A percentile compares a stretch with the other conserved stretches of the same genome.
phyloP scores from a whole-genome alignment of 2,888 invertebrate genomes.

The Reticulitermes lucifugus region DNA sequence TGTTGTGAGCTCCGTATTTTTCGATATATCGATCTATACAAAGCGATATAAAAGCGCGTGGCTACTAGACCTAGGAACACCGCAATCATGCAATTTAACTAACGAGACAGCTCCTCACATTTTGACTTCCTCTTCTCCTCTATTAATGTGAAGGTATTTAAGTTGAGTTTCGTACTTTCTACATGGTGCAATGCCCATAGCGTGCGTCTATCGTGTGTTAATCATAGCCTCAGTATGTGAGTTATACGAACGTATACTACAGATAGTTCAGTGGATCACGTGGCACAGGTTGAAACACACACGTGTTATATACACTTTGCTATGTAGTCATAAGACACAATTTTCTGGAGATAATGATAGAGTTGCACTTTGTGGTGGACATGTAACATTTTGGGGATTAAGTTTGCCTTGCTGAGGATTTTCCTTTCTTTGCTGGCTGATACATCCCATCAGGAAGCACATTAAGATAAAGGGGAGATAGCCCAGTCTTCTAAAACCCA shows the following conservation, averaged over 20 bases:
- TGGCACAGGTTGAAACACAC: no score
- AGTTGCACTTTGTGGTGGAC: no score
- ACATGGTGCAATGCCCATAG: background rate
- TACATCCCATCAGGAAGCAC: no score
- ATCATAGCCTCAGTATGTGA: background rate
- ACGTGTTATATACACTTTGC: no score
- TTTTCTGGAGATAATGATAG: no score
- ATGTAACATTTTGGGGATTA: no score
- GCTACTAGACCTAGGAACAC: slow-evolving; percentile 1
- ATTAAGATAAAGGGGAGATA: no score
- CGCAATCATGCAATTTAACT: slow-evolving; percentile 36
- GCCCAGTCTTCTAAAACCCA: no score
- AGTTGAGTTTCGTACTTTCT: slow-evolving; percentile 15
- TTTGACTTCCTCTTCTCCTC: background rate
- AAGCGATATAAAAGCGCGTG: slow-evolving; percentile 32
- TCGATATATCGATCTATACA: slow-evolving; percentile 36
- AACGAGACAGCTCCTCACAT: slow-evolving; percentile 4
- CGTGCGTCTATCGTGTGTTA: background rate
- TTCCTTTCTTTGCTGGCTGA: no score
- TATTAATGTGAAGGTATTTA: slow-evolving; percentile 33
- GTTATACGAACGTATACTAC: background rate
- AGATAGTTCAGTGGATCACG: background rate
- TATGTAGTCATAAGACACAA: no score
- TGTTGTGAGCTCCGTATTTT: background rate
- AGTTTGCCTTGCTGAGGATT: no score